Conservation (phyloP, 2,797 vertebrate genomes). For the Megalops cyprinoides region DNA sequence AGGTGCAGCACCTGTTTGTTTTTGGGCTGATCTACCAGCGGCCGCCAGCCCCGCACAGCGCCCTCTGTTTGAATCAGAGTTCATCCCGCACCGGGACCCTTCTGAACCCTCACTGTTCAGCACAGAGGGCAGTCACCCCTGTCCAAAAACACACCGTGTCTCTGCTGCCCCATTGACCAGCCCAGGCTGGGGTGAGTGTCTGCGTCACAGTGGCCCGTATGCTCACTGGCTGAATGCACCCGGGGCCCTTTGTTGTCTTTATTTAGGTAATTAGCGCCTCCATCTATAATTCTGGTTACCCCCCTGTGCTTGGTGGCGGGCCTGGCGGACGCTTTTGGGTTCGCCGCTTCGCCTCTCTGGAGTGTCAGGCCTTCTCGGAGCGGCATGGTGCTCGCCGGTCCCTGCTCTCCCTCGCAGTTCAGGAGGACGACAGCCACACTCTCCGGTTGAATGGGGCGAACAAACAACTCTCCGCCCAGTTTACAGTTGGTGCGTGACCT, state of each 20-base stretch:
- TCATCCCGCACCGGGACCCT: too few relatives aligned
- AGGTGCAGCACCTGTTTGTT: too few relatives aligned
- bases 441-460: slow-evolving; percentile 65
- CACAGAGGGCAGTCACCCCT: too few relatives aligned
- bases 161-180: too few relatives aligned
- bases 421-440: slow-evolving; percentile 54
- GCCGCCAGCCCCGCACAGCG: too few relatives aligned
- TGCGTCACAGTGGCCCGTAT: slow-evolving; percentile 39
- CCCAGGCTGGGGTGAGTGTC: too few relatives aligned
- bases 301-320: neutral
- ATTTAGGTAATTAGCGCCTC: slow-evolving; percentile 37
- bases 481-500: slow-evolving; percentile 79
- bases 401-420: slow-evolving; percentile 45
- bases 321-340: slow-evolving; percentile 29
- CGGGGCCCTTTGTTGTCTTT: slow-evolving; percentile 42
- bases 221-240: slow-evolving; percentile 31
- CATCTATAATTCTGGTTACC: slow-evolving; percentile 26
- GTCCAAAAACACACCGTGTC: too few relatives aligned
- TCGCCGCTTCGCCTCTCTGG: slow-evolving; percentile 32
- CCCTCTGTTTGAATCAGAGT: too few relatives aligned
- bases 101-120: too few relatives aligned
- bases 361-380: too few relatives aligned
- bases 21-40: too few relatives aligned
- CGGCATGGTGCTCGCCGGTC: slow-evolving; percentile 42
- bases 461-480: slow-evolving; percentile 74